phyloP scores from a whole-genome alignment of 2,797 vertebrate species.

The Sebastes oblongus region DNA sequence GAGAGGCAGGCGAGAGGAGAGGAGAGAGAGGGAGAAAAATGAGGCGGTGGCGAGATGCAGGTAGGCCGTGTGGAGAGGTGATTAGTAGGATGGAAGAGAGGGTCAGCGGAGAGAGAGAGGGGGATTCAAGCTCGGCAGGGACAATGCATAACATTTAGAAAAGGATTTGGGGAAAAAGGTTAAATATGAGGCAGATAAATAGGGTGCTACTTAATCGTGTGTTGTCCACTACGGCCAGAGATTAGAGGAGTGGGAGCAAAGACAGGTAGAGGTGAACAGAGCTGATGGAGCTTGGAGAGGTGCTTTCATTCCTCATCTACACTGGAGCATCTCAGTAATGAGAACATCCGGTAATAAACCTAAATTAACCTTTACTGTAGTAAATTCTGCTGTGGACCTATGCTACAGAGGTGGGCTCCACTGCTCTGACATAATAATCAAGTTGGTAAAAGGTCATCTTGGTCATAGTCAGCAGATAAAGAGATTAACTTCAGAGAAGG shows the following conservation, averaged over 20 bases:
- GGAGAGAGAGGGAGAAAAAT: constrained; percentile 55
- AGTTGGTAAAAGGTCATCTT: constrained; percentile 49
- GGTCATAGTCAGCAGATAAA: constrained; percentile 40
- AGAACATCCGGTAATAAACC: constrained; percentile 51
- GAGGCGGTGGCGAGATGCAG: constrained; percentile 56
- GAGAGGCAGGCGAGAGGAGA: constrained; percentile 44
- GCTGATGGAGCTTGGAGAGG: constrained; percentile 29
- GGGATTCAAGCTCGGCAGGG: constrained; percentile 25
- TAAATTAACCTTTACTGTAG: constrained; percentile 57
- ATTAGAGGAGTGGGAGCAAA: constrained; percentile 9
- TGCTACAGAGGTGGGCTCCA: constrained; percentile 20
- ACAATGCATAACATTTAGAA: constrained; percentile 59
- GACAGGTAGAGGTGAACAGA: constrained; percentile 15
- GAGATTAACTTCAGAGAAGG: constrained; percentile 53
- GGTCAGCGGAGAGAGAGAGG: constrained; percentile 35
- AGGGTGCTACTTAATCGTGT: not conserved
- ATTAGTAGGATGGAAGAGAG: constrained; percentile 63
- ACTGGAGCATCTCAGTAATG: constrained; percentile 40
- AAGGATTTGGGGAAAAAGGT: constrained; percentile 17
- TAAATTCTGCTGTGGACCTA: constrained; percentile 16
- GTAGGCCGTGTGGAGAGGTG: constrained; percentile 65
- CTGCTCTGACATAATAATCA: constrained; percentile 50
- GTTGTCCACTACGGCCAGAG: constrained; percentile 9
- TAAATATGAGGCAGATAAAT: constrained; percentile 14
- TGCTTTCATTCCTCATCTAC: constrained; percentile 51